Base-by-base conservation (phyloP, 2,113 vertebrate genomes). In the Talpa occidentalis region DNA sequence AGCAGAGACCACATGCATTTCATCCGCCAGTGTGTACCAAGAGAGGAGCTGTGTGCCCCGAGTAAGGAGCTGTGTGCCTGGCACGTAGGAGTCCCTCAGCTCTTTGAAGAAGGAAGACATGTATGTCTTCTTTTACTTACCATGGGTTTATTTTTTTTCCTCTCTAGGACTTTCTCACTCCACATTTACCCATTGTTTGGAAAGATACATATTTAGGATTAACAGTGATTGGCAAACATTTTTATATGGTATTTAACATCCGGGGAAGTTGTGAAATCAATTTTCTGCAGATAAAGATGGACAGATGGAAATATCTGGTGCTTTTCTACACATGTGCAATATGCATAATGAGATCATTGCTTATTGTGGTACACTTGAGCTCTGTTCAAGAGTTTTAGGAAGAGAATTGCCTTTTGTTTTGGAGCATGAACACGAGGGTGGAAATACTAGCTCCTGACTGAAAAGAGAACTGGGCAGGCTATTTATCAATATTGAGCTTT, bases 401-500 rank as follows among this genome's bases (percentile, higher is more conserved):
- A 54, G 66, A 94, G 35, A 19, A 5, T 7, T 16, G 76, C 70
- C 47, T 72, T 52, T n/a, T 60, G 82, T 76, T 16, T 72, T 81
- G 10, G 3, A 5, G 74, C 52, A 49, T 2, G 1, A 96, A 64
- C 77, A 83, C 22, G 62, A 1, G 5, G 47, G 24, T 82, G 42
- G 98, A 82, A 96, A 98, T 99, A 98, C n/a, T 97, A 1, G 54
- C 95, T 30, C 98, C 97, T 0, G 99, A 99, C 0, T 98, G 98
- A 1, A 99, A 98, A 24, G 98, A 98, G 98, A 98, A 2, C 99
- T 98, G 98, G 90, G 95, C 40, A 98, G 98, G 0, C 98, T 98
- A 40, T 98, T 99, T 86, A 56, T 99, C 30, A 98, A 98, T 83
- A 98, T 99, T 14, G 98, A 99, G 93, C 99, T 99, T 40, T 98